Conservation (phyloP, 2,113 vertebrate genomes). For the Glaucomys volans region DNA sequence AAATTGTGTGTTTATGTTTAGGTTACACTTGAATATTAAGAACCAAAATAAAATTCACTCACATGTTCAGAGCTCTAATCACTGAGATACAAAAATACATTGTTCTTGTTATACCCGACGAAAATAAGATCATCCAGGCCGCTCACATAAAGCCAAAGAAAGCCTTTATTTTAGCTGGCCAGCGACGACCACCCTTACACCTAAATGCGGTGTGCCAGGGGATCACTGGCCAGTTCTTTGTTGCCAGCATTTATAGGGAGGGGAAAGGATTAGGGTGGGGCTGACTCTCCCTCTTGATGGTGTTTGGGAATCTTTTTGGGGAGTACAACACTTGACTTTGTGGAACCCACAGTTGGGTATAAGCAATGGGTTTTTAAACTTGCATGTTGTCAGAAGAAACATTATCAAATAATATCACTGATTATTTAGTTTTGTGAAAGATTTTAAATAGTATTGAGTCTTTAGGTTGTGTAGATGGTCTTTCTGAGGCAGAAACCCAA, state of each 20-base stretch:
- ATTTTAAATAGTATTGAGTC: constrained; percentile 25
- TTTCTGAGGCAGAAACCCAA: constrained; percentile 49
- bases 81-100: constrained; percentile 31
- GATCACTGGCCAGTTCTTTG: too few relatives aligned
- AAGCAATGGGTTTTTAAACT: background rate
- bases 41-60: constrained; percentile 34
- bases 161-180: too few relatives aligned
- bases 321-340: too few relatives aligned
- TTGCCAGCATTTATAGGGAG: too few relatives aligned
- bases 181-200: too few relatives aligned
- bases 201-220: too few relatives aligned
- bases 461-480: background rate
- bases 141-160: too few relatives aligned
- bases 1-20: background rate
- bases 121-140: too few relatives aligned
- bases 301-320: too few relatives aligned
- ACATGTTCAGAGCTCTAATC: background rate
- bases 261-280: too few relatives aligned
- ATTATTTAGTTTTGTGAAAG: constrained; percentile 4
- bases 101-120: too few relatives aligned
- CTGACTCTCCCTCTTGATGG: too few relatives aligned
- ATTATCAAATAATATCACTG: constrained; percentile 7
- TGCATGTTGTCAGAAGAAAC: background rate
- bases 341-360: background rate
- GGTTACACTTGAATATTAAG: constrained; percentile 1